Conservation (phyloP, 2,888 invertebrate genomes). For the Brachylomia viminalis region DNA sequence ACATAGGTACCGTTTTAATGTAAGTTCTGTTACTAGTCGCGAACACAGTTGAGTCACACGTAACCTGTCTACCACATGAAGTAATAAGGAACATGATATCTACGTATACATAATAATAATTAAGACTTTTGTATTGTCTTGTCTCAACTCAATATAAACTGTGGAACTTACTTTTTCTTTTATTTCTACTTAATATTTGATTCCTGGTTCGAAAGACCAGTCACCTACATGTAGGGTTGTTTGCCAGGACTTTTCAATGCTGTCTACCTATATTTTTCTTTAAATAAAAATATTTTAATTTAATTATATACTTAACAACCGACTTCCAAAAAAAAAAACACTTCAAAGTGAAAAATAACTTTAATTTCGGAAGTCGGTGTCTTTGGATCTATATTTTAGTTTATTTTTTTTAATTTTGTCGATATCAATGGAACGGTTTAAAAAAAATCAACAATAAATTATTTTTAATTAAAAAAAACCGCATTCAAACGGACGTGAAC, state of each 20-base stretch:
- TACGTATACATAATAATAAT: neutral
- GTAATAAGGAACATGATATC: conserved; percentile 23
- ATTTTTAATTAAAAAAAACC: too few relatives aligned
- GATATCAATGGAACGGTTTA: too few relatives aligned
- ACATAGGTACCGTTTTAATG: neutral
- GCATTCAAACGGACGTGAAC: too few relatives aligned
- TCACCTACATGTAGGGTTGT: neutral
- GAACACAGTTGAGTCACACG: conserved; percentile 20
- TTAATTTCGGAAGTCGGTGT: too few relatives aligned
- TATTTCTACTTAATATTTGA: conserved; percentile 4
- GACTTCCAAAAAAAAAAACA: too few relatives aligned
- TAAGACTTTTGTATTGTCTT: conserved; percentile 15
- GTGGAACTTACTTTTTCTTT: conserved; percentile 13
- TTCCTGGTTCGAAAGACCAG: neutral
- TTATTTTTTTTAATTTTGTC: too few relatives aligned
- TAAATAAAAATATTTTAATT: too few relatives aligned
- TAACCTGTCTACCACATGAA: conserved; percentile 30
- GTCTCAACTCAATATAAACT: conserved; percentile 33
- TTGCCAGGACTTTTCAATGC: neutral
- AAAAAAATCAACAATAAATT: too few relatives aligned
- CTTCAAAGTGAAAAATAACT: too few relatives aligned
- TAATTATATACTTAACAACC: too few relatives aligned
- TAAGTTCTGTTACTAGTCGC: conserved; percentile 15
- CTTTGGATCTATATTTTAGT: too few relatives aligned
- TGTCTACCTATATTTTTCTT: too few relatives aligned